These are phyloP conservation scores for Crotalus tigris DNA, from an alignment of 2,113 vertebrate genomes.

Conservation along the genomic window DNA sequence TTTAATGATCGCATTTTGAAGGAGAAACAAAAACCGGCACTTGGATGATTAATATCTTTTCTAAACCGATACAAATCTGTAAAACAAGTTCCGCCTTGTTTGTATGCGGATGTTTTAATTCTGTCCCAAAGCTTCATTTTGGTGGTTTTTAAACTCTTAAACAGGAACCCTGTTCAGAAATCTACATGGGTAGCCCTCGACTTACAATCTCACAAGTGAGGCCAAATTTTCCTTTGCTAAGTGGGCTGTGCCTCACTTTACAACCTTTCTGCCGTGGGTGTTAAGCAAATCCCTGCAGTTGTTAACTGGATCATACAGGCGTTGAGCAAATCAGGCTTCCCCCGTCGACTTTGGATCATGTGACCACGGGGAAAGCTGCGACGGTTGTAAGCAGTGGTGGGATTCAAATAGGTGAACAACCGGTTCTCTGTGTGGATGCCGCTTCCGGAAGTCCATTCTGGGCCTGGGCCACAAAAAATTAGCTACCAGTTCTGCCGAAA, in stretches of 20 bases:
- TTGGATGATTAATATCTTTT: neutral
- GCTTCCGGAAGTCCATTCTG: too few species aligned
- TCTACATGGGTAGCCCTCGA: neutral
- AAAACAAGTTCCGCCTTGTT: neutral
- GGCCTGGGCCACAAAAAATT: too few species aligned
- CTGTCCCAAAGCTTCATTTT: neutral
- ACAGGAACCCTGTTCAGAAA: neutral
- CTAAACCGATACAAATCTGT: neutral
- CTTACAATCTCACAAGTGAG: neutral
- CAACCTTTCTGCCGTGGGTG: neutral
- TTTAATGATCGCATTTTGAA: neutral
- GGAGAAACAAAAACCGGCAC: neutral
- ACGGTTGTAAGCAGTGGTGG: too few species aligned
- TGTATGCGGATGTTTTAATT: neutral
- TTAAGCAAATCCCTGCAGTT: neutral
- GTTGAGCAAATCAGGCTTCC: too few species aligned
- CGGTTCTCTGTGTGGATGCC: too few species aligned
- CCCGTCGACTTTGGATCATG: too few species aligned
- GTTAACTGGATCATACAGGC: too few species aligned
- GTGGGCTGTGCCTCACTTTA: neutral
- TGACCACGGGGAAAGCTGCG: too few species aligned
- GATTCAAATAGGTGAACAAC: too few species aligned
- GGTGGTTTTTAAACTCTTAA: neutral
- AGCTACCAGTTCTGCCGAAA: too few species aligned
- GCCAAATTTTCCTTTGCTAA: neutral